Percentiles rank a stretch among this genome's conserved stretches.
Evolutionary conservation across 2,888 invertebrate species (phyloP).

Genomic region (Pachycephus smyrnensis): DNA sequence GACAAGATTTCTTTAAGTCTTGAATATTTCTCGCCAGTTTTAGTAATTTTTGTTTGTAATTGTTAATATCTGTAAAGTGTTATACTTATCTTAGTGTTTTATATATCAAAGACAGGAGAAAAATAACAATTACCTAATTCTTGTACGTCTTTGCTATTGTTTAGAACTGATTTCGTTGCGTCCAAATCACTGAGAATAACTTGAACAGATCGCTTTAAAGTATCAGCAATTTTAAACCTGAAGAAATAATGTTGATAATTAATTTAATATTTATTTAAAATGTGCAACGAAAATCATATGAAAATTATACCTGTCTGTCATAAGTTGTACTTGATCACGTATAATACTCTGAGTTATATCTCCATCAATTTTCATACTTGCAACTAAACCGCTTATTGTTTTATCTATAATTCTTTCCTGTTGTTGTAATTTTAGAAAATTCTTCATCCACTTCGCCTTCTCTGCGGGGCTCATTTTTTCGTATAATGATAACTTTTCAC

Average conservation of each 20-base stretch:
- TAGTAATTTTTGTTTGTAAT: conserved; percentile 49
- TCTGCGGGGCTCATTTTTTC: conserved; percentile 10
- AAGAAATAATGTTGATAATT: conserved; percentile 17
- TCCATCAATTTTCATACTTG: conserved; percentile 48
- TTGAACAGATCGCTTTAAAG: conserved; percentile 30
- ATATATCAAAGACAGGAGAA: background rate
- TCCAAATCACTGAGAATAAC: conserved; percentile 43
- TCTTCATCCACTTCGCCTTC: conserved; percentile 40
- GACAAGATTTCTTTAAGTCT: conserved; percentile 44
- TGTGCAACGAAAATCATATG: conserved; percentile 12
- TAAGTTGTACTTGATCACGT: conserved; percentile 34
- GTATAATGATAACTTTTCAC: background rate
- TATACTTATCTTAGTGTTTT: conserved; percentile 10
- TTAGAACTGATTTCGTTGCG: conserved; percentile 36
- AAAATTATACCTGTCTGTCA: conserved; percentile 45
- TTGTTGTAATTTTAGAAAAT: conserved; percentile 52
- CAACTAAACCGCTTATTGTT: conserved; percentile 42
- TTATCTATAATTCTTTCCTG: conserved; percentile 56
- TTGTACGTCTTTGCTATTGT: conserved; percentile 37
- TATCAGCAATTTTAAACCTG: conserved; percentile 34
- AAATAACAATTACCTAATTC: conserved; percentile 47
- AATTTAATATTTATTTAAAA: conserved; percentile 17
- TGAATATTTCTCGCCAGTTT: conserved; percentile 53
- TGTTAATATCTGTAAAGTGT: conserved; percentile 44
- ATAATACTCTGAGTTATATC: conserved; percentile 42